Percentiles rank a stretch among this genome's conserved stretches.
phyloP scores from a whole-genome alignment of 1,140 invertebrate genomes.

The Sarcophaga bullata region DNA sequence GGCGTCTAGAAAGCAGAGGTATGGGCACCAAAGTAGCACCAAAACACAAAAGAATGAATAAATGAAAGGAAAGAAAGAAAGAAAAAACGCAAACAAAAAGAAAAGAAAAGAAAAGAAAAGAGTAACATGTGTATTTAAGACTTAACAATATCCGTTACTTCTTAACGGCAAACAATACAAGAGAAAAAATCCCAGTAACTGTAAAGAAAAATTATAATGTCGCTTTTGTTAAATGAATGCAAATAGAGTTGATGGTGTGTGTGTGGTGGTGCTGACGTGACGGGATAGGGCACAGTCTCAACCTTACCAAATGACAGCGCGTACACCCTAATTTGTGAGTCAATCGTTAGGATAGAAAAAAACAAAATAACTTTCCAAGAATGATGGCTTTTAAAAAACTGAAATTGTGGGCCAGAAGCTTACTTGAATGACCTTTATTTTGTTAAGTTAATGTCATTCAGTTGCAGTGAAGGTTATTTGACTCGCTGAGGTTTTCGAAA shows the following conservation, averaged over 20 bases:
- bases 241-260: too few relatives aligned
- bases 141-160: conserved; percentile 39
- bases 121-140: conserved; percentile 36
- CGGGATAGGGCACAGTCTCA: too few relatives aligned
- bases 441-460: too few relatives aligned
- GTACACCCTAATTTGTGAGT: background rate
- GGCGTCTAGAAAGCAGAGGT: background rate
- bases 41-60: background rate
- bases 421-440: too few relatives aligned
- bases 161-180: background rate
- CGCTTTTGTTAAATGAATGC: background rate
- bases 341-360: background rate
- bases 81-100: too few relatives aligned
- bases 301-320: background rate
- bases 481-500: too few relatives aligned
- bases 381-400: too few relatives aligned
- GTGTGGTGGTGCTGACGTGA: too few relatives aligned
- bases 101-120: background rate
- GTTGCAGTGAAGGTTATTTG: too few relatives aligned
- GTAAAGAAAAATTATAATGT: conserved; percentile 11
- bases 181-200: background rate
- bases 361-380: too few relatives aligned
- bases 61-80: too few relatives aligned
- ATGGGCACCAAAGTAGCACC: background rate
- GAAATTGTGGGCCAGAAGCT: too few relatives aligned